Percentiles rank a stretch among this genome's conserved stretches.
Evolutionary conservation across 2,113 vertebrate species (phyloP).

Genomic region (Actenoides lindsayi): DNA sequence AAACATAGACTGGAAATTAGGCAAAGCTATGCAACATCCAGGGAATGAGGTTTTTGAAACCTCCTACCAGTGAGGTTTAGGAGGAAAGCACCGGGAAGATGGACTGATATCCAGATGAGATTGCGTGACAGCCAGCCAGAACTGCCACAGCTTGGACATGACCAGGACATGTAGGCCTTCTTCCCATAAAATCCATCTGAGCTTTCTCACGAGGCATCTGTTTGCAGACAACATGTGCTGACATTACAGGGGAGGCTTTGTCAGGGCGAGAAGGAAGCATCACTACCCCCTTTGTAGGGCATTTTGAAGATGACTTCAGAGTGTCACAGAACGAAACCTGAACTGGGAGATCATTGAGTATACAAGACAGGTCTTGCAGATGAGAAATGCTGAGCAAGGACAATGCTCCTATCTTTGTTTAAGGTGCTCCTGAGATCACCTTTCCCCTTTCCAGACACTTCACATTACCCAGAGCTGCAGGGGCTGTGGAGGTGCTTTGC

Average conservation of each 20-base stretch:
- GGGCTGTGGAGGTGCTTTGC: background rate
- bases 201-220: background rate
- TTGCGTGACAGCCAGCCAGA: accelerated
- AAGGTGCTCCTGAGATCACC: background rate
- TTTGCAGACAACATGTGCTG: background rate
- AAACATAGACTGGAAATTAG: background rate
- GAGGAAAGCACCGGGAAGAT: background rate
- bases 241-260: background rate
- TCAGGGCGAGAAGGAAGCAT: background rate
- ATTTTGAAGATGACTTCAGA: background rate
- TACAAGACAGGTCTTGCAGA: background rate
- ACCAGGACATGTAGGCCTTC: accelerated
- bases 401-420: background rate
- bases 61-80: background rate
- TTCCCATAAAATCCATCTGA: background rate
- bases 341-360: accelerated
- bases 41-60: background rate
- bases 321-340: background rate
- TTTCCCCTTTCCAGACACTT: background rate
- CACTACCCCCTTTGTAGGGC: background rate
- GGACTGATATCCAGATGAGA: background rate
- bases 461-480: accelerated
- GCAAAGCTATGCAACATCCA: background rate
- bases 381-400: background rate
- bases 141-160: background rate